A percentile compares a stretch with the other conserved stretches of the same genome.
phyloP scores from a whole-genome alignment of 2,888 invertebrate species.

The Hipparchia sbordonii region DNA sequence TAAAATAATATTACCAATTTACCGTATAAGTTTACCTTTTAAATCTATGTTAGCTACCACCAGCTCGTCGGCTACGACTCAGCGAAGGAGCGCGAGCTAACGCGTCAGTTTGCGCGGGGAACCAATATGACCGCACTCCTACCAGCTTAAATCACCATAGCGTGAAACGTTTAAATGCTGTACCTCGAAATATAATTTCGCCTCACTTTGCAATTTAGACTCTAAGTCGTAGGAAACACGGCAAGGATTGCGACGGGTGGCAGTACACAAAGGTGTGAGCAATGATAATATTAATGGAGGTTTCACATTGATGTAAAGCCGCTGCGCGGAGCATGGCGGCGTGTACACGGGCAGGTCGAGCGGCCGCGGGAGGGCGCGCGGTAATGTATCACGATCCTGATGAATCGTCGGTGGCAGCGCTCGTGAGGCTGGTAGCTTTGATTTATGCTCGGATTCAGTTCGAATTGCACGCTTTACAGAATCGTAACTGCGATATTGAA shows the following conservation, averaged over 20 bases:
- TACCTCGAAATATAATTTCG: slow-evolving; percentile 20
- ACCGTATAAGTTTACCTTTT: no score
- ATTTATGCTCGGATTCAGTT: slow-evolving; percentile 29
- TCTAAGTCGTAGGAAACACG: not conserved
- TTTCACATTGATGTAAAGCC: slow-evolving; percentile 33
- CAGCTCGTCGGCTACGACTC: not conserved
- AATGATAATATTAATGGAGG: slow-evolving; percentile 36
- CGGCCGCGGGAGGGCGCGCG: slow-evolving; percentile 23
- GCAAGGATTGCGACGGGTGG: not conserved
- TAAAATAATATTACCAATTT: no score
- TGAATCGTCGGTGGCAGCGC: slow-evolving; percentile 23
- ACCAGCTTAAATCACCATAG: slow-evolving; percentile 43
- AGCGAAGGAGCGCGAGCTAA: slow-evolving; percentile 11
- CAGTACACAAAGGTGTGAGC: slow-evolving; percentile 31
- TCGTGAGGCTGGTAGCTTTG: slow-evolving; percentile 34
- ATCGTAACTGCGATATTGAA: slow-evolving; percentile 23
- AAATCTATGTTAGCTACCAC: not conserved
- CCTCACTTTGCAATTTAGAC: slow-evolving; percentile 6
- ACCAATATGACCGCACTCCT: slow-evolving; percentile 32
- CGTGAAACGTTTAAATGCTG: slow-evolving; percentile 41
- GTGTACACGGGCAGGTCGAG: slow-evolving; percentile 23
- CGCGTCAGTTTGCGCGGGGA: slow-evolving; percentile 20
- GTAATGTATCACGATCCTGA: slow-evolving; percentile 34
- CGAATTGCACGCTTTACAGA: slow-evolving; percentile 29
- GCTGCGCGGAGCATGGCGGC: slow-evolving; percentile 30